Evolutionary conservation across 2,888 invertebrate species (phyloP).

Genomic region (Megaustenia siamemsis): DNA sequence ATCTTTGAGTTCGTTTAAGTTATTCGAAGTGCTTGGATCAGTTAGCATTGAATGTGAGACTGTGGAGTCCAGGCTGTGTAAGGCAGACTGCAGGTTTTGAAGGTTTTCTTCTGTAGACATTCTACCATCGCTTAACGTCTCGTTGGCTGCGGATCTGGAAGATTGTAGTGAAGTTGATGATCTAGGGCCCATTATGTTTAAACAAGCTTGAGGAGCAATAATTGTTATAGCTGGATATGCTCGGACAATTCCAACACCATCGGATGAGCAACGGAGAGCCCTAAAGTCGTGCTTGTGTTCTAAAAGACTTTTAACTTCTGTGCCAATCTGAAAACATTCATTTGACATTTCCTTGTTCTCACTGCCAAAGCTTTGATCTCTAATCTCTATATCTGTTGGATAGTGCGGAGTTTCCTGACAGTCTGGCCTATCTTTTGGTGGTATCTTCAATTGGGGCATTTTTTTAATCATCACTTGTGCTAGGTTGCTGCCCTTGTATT

Average conservation of each 20-base stretch:
- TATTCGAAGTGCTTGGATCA: neutral
- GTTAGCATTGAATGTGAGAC: neutral
- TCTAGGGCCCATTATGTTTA: conserved; percentile 15
- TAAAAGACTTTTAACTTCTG: neutral
- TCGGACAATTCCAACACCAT: neutral
- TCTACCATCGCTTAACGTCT: neutral
- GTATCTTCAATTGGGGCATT: neutral
- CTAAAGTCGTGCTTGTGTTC: neutral
- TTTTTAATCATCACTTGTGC: neutral
- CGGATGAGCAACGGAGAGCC: neutral
- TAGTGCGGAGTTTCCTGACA: neutral
- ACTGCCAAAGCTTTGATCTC: neutral
- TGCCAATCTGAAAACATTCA: neutral
- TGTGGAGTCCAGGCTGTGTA: neutral
- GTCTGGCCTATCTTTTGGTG: too few relatives aligned
- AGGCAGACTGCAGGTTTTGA: neutral
- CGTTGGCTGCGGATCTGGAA: neutral
- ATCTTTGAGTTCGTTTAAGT: neutral
- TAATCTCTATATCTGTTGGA: neutral
- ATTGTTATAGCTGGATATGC: conserved; percentile 28
- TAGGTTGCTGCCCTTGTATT: neutral
- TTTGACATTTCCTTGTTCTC: neutral
- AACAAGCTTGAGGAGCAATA: conserved; percentile 28
- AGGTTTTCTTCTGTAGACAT: too few relatives aligned
- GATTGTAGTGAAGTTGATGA: neutral